Evolutionary conservation across 2,888 invertebrate genomes (phyloP), one percentile per base, ranked within the genome.

Genomic region (Urechis unicinctus): DNA sequence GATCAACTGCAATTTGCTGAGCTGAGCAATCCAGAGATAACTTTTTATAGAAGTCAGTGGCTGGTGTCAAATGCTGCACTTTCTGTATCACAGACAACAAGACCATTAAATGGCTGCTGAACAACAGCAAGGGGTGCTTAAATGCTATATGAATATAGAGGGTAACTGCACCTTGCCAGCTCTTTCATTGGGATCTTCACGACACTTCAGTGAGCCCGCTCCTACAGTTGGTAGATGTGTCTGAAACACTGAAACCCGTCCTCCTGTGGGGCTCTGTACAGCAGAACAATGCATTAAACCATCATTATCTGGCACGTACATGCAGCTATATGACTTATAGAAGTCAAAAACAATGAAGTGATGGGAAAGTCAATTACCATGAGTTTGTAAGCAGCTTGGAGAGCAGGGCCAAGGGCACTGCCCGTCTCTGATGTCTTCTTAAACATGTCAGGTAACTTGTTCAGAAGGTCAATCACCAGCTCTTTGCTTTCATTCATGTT

Each of bases 31-130:
- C 96, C 50, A 98, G 79, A 0, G 98, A 94, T 31, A 94, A 80
- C 48, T 93, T 87, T 81, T 98, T 98, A 81, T 94, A 94, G 81
- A 96, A 99, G 79, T 98, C 98, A 1, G 91, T 96, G 2, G 92
- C 91, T 0, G 98, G 96, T 78, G 90, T 92, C 61, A 96, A 80
- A 73, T 92, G 88, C 0, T 87, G 85, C 17, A 79, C 88, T 62
- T 93, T 92, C 74, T 80, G 67, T 21, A 52, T 36, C 24, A 9
- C 3, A 50, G 5, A 9, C 5, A 50, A 21, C 36, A 5, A 36
- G 9, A 48, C 22, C 9, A 13, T 9, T 45, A 17, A 45, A 36
- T 6, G 6, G 6, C 13, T 13, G 6, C 13, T 36, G 9, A 36
- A 13, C 9, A 45, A 17, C 45, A 6, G 9, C 26, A 48, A 48